Evolutionary conservation across 2,113 vertebrate species (phyloP).

Genomic region (Myodes glareolus): DNA sequence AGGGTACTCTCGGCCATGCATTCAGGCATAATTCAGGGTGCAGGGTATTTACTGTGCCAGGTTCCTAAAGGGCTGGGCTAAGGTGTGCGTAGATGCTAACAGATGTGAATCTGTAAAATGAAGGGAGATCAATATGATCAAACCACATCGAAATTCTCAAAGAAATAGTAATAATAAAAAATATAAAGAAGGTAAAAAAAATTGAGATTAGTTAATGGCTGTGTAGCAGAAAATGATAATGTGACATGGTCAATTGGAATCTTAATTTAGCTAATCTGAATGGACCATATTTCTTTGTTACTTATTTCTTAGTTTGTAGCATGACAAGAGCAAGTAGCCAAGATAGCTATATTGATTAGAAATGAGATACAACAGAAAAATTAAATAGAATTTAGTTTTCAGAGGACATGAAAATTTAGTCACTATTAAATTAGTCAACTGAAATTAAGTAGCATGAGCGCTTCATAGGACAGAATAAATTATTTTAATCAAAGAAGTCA

Average conservation of each 20-base stretch:
- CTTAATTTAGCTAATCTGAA: constrained; percentile 54
- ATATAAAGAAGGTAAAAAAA: neutral
- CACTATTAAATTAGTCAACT: constrained; percentile 51
- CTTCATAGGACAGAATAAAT: neutral
- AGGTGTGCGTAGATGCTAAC: no score
- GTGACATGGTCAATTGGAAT: neutral
- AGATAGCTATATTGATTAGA: constrained; percentile 32
- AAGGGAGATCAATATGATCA: neutral
- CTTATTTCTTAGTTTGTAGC: constrained; percentile 52
- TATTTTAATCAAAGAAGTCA: constrained; percentile 44
- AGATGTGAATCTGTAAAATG: neutral
- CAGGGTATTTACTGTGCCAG: no score
- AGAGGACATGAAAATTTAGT: constrained; percentile 36
- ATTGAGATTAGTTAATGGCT: neutral
- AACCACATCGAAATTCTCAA: neutral
- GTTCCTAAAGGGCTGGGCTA: no score
- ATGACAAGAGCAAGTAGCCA: constrained; percentile 43
- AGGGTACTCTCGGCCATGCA: no score
- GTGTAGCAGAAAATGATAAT: neutral
- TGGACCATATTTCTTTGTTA: constrained; percentile 27
- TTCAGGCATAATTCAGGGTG: no score
- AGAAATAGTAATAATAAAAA: neutral
- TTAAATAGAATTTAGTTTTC: constrained; percentile 25
- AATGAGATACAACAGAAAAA: constrained; percentile 35
- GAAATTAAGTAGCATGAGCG: constrained; percentile 18